phyloP scores from a whole-genome alignment of 2,888 invertebrate genomes.

The Schrankia costaestrigalis region DNA sequence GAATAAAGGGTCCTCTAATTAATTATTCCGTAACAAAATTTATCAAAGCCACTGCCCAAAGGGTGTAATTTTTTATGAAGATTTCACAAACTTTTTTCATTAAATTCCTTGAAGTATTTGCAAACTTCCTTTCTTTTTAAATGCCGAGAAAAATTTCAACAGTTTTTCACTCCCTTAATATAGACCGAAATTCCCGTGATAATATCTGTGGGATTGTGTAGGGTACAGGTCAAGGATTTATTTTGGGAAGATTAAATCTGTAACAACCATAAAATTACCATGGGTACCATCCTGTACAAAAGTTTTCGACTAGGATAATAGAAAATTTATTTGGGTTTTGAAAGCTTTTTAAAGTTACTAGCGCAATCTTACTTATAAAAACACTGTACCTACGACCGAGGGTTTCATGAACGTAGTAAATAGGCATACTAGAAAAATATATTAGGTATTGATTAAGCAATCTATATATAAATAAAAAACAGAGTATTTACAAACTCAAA shows the following conservation, averaged over 20 bases:
- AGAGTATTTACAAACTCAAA: too few species aligned
- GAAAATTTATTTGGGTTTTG: too few species aligned
- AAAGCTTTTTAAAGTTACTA: too few species aligned
- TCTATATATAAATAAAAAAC: too few species aligned
- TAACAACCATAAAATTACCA: too few species aligned
- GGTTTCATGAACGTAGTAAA: too few species aligned
- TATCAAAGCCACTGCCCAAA: constrained; percentile 50
- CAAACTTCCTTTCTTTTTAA: constrained; percentile 51
- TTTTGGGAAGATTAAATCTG: not conserved
- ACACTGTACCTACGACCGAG: too few species aligned
- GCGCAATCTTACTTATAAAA: too few species aligned
- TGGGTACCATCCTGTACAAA: too few species aligned
- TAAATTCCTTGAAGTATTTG: constrained; percentile 60
- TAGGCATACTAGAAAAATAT: too few species aligned
- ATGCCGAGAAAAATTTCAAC: constrained; percentile 42
- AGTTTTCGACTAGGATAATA: too few species aligned
- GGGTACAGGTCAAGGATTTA: not conserved
- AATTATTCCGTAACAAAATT: constrained; percentile 55
- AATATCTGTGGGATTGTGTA: constrained; percentile 2
- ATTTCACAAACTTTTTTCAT: constrained; percentile 62
- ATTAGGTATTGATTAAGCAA: too few species aligned
- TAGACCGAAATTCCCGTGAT: constrained; percentile 28
- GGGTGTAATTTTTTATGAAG: constrained; percentile 62
- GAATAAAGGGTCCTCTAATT: constrained; percentile 29
- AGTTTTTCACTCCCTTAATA: constrained; percentile 40